Evolutionary conservation across 2,888 invertebrate genomes (phyloP), one percentile per base, ranked within the genome.

Genomic region (Anaspis maculata): DNA sequence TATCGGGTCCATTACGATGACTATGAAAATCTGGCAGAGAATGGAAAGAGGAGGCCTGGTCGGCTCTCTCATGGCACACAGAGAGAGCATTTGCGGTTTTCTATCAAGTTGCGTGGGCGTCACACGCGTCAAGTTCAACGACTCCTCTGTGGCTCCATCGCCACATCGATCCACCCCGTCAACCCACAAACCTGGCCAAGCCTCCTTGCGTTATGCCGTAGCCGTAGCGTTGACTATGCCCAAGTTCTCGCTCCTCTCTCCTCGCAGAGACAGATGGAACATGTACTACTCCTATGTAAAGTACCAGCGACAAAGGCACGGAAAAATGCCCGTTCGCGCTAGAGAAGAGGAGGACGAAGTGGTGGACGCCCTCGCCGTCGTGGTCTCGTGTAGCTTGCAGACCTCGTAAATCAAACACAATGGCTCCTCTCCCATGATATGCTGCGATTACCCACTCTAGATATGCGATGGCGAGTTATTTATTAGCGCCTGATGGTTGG

Each of bases 101-200:
- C 34, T 34, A 32, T 32, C 36, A 37, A 39, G 41, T 34, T 34
- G 48, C 43, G 49, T 50, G 39, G 50, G 47, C 34, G 34, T 31
- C 34, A 41, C 51, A 51, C 51, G 52, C 52, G 46, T 52, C 51
- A 52, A 51, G 54, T 52, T 54, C 54, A 50, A 51, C 44, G 54
- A 54, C 54, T 49, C 34, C 30, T 5, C 19, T 10, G 37, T 33
- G 36, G 42, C 38, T 38, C 34, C 38, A 38, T 34, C 38, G 39
- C 41, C 34, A 39, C 48, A 39, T 46, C 48, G 51, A 51, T 51
- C 49, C 49, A 51, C 50, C 51, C 51, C 50, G 46, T 42, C 51
- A 47, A 46, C 52, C 52, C 51, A 53, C 52, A 47, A 49, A 51
- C 49, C 43, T 48, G 44, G 45, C 50, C 51, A 47, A 53, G 49